Conservation (phyloP, 2,888 invertebrate species). For the Drosophila maculinotata region DNA sequence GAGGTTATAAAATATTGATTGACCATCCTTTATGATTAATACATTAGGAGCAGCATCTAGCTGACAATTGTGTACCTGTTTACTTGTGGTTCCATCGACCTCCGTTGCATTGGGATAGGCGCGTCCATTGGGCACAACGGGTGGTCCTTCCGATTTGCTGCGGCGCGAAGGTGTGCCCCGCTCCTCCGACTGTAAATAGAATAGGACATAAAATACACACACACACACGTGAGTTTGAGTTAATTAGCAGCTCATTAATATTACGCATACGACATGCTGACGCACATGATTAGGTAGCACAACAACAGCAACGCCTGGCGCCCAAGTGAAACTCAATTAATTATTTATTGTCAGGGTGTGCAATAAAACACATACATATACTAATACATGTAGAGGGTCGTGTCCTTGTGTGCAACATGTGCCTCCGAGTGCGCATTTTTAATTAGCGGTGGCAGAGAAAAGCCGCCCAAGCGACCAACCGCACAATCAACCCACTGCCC, state of each 20-base stretch:
- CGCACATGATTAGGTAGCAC: slow-evolving; percentile 56
- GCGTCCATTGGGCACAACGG: slow-evolving; percentile 85
- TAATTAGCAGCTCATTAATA: slow-evolving; percentile 77
- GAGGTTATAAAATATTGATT: slow-evolving; percentile 21
- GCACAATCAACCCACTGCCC: slow-evolving; percentile 10
- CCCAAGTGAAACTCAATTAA: slow-evolving; percentile 60
- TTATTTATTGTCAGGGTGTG: slow-evolving; percentile 66
- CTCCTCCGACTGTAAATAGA: slow-evolving; percentile 89
- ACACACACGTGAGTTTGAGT: slow-evolving; percentile 31
- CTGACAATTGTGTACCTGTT: slow-evolving; percentile 83
- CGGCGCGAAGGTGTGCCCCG: slow-evolving; percentile 89
- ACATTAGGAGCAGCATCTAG: slow-evolving; percentile 28
- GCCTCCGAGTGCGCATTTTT: slow-evolving; percentile 53
- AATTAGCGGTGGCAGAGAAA: slow-evolving; percentile 58
- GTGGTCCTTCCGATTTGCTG: slow-evolving; percentile 92
- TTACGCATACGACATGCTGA: slow-evolving; percentile 69
- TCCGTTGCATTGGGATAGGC: slow-evolving; percentile 83
- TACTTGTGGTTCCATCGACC: slow-evolving; percentile 83
- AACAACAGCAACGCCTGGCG: slow-evolving; percentile 21
- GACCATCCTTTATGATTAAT: slow-evolving; percentile 23
- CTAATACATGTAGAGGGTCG: not conserved
- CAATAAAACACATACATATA: slow-evolving; percentile 24
- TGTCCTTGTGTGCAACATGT: slow-evolving; percentile 66
- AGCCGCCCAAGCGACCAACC: slow-evolving; percentile 20
- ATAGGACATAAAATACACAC: slow-evolving; percentile 21